phyloP scores from a whole-genome alignment of 92 coral and sea anemone genomes.

The Palythoa grandis region DNA sequence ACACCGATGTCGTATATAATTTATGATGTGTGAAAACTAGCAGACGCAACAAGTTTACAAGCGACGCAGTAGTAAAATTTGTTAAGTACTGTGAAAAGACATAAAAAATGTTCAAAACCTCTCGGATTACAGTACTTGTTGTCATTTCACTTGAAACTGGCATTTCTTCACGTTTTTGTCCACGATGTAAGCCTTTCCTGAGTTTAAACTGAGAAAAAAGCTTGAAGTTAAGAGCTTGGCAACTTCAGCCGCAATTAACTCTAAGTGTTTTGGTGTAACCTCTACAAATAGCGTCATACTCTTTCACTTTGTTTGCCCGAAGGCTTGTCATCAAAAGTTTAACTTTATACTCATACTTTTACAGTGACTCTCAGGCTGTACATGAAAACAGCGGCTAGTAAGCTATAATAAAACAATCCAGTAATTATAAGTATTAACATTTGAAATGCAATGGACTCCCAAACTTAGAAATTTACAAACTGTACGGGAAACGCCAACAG shows the following conservation, averaged over 20 bases:
- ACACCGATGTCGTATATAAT: conserved; percentile 2
- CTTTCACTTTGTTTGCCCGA: conserved; percentile 27
- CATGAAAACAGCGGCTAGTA: neutral
- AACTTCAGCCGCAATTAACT: conserved; percentile 14
- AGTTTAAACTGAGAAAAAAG: neutral
- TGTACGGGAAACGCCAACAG: neutral
- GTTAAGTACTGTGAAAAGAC: neutral
- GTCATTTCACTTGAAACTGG: neutral
- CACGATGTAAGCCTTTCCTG: neutral
- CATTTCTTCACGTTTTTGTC: neutral
- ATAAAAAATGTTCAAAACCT: neutral
- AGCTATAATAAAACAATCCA: neutral
- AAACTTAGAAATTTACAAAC: neutral
- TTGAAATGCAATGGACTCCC: neutral
- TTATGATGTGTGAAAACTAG: conserved; percentile 39
- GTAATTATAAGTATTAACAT: neutral
- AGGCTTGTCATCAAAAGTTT: conserved; percentile 38
- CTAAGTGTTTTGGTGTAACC: neutral
- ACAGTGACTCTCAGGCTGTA: neutral
- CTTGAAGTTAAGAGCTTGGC: neutral
- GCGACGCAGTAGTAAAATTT: neutral
- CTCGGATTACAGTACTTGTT: neutral
- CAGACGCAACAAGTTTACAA: conserved; percentile 2
- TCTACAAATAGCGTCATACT: conserved; percentile 8
- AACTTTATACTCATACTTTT: neutral